Evolutionary conservation across 1,140 invertebrate species (phyloP).

Genomic region (Macrobrachium rosenbergii): DNA sequence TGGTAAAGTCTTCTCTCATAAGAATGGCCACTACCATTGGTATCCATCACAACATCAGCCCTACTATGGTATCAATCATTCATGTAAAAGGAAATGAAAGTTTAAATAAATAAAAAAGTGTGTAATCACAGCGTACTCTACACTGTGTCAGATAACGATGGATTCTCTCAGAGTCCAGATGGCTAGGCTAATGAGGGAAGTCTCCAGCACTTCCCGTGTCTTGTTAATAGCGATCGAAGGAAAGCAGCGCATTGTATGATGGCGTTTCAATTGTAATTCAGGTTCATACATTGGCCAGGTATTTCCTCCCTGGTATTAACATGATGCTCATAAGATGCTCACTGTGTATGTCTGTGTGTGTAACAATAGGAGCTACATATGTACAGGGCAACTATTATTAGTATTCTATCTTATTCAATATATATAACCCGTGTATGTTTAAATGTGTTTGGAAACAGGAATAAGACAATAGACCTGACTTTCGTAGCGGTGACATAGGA

Average conservation of each 20-base stretch:
- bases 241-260: conserved; percentile 51
- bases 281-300: conserved; percentile 47
- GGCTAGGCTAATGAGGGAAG: conserved; percentile 11
- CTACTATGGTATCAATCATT: too few relatives aligned
- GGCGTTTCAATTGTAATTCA: conserved; percentile 3
- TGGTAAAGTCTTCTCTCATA: conserved; percentile 34
- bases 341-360: conserved; percentile 48
- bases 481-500: conserved; percentile 53
- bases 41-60: too few relatives aligned
- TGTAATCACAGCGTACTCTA: background rate
- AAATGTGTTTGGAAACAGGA: conserved; percentile 56
- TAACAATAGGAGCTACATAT: conserved; percentile 60
- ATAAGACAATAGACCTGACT: conserved; percentile 49
- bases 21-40: conserved; percentile 1
- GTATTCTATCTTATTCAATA: conserved; percentile 50
- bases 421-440: conserved; percentile 58
- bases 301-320: conserved; percentile 58
- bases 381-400: conserved; percentile 60
- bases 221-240: conserved; percentile 39
- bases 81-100: too few relatives aligned
- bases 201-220: conserved; percentile 46
- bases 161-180: background rate
- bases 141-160: conserved; percentile 18
- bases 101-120: too few relatives aligned
- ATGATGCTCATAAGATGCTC: conserved; percentile 61